Evolutionary conservation across 2,113 vertebrate genomes (phyloP).

Genomic region (Macquaria australasica): DNA sequence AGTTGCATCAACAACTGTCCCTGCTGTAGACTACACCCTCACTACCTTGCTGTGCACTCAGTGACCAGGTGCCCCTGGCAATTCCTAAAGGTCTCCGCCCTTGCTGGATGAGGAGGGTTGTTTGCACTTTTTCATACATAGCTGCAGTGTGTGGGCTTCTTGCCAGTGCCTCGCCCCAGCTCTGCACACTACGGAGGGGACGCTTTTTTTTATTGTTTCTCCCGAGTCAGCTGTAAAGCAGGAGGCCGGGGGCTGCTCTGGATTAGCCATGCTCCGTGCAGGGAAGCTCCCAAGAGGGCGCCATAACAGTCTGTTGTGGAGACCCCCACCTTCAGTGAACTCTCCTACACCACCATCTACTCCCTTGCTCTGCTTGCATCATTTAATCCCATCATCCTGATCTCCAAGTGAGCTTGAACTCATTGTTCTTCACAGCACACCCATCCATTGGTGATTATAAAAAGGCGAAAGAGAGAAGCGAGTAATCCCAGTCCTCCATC

Average conservation of each 20-base stretch:
- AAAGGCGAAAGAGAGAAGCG: constrained; percentile 49
- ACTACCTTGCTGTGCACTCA: constrained; percentile 39
- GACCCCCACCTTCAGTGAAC: constrained; percentile 53
- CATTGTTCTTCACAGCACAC: constrained; percentile 66
- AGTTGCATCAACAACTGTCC: constrained; percentile 18
- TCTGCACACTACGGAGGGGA: constrained; percentile 63
- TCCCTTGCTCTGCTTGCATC: constrained; percentile 57
- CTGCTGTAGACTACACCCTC: neutral
- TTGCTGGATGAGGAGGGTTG: constrained; percentile 40
- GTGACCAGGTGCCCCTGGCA: constrained; percentile 58
- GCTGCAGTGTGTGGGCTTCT: constrained; percentile 60
- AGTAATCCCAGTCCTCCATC: constrained; percentile 67
- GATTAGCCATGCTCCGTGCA: constrained; percentile 77
- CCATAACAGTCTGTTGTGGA: constrained; percentile 52
- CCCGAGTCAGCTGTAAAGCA: constrained; percentile 77
- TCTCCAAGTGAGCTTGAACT: constrained; percentile 59
- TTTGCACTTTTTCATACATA: constrained; percentile 64
- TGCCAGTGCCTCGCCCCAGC: constrained; percentile 64
- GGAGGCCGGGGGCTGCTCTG: constrained; percentile 72
- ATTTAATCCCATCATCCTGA: constrained; percentile 56
- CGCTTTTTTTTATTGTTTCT: constrained; percentile 65
- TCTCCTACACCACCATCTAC: constrained; percentile 31
- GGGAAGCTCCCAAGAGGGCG: constrained; percentile 69
- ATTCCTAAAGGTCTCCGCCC: constrained; percentile 27
- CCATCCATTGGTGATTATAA: constrained; percentile 59